Evolutionary conservation across 2,888 invertebrate species (phyloP).

Genomic region (Luperina nickerlii): DNA sequence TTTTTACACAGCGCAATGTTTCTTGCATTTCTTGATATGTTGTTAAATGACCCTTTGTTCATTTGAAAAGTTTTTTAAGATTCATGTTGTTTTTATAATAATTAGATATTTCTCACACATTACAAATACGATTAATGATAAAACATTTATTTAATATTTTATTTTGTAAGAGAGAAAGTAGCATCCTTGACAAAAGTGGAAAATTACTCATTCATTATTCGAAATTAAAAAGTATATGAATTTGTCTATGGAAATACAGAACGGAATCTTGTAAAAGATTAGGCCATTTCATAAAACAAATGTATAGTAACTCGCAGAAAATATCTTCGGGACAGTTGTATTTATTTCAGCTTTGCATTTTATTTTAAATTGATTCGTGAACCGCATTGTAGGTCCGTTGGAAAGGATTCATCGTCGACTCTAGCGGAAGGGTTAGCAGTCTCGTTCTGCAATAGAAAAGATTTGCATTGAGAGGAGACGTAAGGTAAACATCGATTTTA

Average conservation of each 20-base stretch:
- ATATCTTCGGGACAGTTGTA: constrained; percentile 90
- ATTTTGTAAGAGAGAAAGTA: constrained; percentile 64
- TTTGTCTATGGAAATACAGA: constrained; percentile 90
- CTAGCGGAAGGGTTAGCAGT: constrained; percentile 89
- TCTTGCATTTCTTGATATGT: constrained; percentile 35
- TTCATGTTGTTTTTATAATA: neutral
- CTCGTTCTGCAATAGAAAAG: constrained; percentile 89
- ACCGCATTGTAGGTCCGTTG: constrained; percentile 86
- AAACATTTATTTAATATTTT: constrained; percentile 9
- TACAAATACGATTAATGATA: neutral
- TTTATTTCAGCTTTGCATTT: constrained; percentile 91
- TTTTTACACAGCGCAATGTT: constrained; percentile 16
- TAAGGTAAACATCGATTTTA: constrained; percentile 91
- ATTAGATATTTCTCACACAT: neutral
- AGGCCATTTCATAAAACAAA: constrained; percentile 91
- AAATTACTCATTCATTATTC: constrained; percentile 80
- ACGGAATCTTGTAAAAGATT: constrained; percentile 91
- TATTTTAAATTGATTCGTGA: constrained; percentile 90
- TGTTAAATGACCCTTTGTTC: constrained; percentile 27
- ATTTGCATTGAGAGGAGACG: constrained; percentile 90
- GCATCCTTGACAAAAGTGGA: constrained; percentile 77
- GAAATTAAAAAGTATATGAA: constrained; percentile 85
- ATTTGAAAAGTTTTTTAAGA: neutral
- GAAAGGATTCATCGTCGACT: constrained; percentile 87
- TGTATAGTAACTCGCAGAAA: constrained; percentile 91